phyloP scores from a whole-genome alignment of 2,888 invertebrate species.

The Actias luna region DNA sequence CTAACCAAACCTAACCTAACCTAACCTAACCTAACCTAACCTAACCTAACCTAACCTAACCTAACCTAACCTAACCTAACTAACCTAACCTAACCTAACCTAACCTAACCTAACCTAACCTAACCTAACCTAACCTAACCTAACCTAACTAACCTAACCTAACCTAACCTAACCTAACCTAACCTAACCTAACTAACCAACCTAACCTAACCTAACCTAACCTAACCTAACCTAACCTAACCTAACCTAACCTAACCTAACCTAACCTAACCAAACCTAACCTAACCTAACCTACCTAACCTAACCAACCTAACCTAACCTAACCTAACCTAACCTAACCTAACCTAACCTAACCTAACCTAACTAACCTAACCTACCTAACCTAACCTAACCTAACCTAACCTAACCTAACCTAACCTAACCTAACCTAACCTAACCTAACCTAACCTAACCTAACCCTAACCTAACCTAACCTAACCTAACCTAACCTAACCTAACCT shows the following conservation, averaged over 20 bases:
- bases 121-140: no score
- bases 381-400: conserved; percentile 19
- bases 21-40: no score
- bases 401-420: conserved; percentile 32
- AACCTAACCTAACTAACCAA: no score
- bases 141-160: no score
- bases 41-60: no score
- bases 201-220: no score
- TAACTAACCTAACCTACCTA: conserved; percentile 24
- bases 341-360: conserved; percentile 33
- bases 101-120: no score
- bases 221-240: conserved; percentile 24
- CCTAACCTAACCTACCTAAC: conserved; percentile 32
- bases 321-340: conserved; percentile 34
- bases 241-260: conserved; percentile 29
- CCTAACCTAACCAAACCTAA: conserved; percentile 34
- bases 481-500: conserved; percentile 35
- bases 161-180: no score
- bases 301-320: conserved; percentile 30
- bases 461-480: conserved; percentile 30
- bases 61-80: no score
- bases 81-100: no score
- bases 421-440: conserved; percentile 32
- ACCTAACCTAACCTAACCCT: conserved; percentile 22
- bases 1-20: no score